Percentiles rank a stretch among this genome's conserved stretches.
Evolutionary conservation across 2,888 invertebrate genomes (phyloP).

Genomic region (Vanessa cardui): DNA sequence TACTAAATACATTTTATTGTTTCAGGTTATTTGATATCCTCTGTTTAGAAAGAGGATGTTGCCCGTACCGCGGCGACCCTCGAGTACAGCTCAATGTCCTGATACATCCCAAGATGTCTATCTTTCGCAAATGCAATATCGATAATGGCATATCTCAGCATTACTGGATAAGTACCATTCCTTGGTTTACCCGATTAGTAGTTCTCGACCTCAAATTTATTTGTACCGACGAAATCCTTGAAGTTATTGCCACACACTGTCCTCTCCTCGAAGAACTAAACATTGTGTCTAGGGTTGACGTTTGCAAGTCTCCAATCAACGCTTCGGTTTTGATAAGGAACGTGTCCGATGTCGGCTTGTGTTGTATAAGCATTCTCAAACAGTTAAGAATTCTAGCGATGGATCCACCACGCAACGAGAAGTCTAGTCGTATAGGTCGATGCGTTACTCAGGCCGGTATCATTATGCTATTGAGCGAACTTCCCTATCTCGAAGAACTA

Average conservation of each 20-base stretch:
- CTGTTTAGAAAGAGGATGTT: constrained; percentile 74
- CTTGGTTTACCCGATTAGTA: constrained; percentile 64
- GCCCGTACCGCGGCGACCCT: constrained; percentile 71
- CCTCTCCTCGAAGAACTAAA: constrained; percentile 73
- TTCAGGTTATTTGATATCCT: constrained; percentile 80
- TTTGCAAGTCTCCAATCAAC: constrained; percentile 74
- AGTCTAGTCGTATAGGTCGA: constrained; percentile 68
- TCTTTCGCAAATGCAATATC: constrained; percentile 75
- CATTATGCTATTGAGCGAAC: constrained; percentile 65
- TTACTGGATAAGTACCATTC: constrained; percentile 71
- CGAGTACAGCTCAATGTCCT: constrained; percentile 71
- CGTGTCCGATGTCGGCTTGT: constrained; percentile 73
- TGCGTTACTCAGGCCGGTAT: constrained; percentile 77
- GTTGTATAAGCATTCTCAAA: constrained; percentile 66
- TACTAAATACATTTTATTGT: constrained; percentile 40
- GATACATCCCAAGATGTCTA: constrained; percentile 72
- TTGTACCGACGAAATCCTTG: constrained; percentile 78
- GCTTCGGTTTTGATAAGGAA: constrained; percentile 75
- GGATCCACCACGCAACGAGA: constrained; percentile 76
- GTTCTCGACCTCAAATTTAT: constrained; percentile 77
- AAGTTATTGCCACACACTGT: constrained; percentile 68
- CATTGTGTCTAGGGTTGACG: constrained; percentile 76
- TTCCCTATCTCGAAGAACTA: constrained; percentile 73
- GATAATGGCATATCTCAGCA: constrained; percentile 71
- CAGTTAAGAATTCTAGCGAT: constrained; percentile 68